Evolutionary conservation across 2,888 invertebrate genomes (phyloP), one percentile per base, ranked within the genome.

Genomic region (Mycogona germanica): DNA sequence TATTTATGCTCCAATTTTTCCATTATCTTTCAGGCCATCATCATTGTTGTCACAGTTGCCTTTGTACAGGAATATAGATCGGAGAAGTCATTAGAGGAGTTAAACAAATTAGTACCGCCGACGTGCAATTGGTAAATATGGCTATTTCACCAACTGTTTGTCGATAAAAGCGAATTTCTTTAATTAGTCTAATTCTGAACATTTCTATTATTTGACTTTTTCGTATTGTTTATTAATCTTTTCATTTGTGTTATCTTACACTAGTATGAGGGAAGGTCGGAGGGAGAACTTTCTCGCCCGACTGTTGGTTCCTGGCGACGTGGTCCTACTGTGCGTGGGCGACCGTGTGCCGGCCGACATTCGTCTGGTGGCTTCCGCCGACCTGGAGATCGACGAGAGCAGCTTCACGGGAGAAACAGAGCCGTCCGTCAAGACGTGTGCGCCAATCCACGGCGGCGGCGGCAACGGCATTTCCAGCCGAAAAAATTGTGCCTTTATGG

Each of bases 401-500:
- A 93, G 93, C 61, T 96, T 99, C 70, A 98, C 98, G 0, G 98
- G 98, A 3, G 98, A 99, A 73, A 95, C 95, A 0, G 92, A 96
- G 67, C 96, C 98, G 17, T 83, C 87, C 0, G 74, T 74, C 37
- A 92, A 92, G 71, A 80, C 76, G 55, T 80, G 81, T 0, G 76
- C 77, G 41, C 76, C 82, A 4, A 72, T 83, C 51, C 67, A 78
- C 47, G 79, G 80, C 48, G 78, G 78, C 58, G 86, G 82, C 70
- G 80, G 76, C 59, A 64, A 58, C 60, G 65, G 64, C 29, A 63
- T 68, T 17, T 60, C 66, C 6, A 66, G 67, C 38, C 60, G 67
- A 40, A 67, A 64, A 47, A 96, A 96, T 69, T 82, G 98, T 57
- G 95, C 89, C 0, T 99, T 96, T 69, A 89, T 98, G 96, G 98